Conservation (phyloP, 2,888 invertebrate genomes). For the Colletes collaris region DNA sequence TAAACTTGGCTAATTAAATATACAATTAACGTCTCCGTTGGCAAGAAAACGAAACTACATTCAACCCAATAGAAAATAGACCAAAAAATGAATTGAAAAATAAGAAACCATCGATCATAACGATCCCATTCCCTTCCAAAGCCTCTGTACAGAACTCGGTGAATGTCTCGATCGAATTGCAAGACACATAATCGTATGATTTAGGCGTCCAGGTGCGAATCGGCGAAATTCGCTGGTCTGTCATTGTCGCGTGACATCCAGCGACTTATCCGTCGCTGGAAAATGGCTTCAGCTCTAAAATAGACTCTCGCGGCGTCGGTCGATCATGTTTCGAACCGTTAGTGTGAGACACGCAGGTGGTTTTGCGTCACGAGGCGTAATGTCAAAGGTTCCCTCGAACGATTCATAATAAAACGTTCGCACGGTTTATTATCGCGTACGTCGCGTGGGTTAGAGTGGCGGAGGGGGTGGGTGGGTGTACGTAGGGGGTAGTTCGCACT, state of each 20-base stretch:
- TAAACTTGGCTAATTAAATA: too few species aligned
- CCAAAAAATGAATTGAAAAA: too few species aligned
- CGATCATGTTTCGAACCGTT: constrained; percentile 13
- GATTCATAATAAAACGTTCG: constrained; percentile 48
- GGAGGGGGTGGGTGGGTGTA: too few species aligned
- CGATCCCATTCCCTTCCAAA: too few species aligned
- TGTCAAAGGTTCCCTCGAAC: constrained; percentile 45
- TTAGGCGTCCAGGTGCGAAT: neutral
- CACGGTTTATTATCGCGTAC: constrained; percentile 27
- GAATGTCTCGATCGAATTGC: neutral
- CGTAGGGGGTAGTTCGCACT: constrained; percentile 20
- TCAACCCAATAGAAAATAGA: too few species aligned
- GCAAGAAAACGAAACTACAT: too few species aligned
- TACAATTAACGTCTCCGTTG: too few species aligned
- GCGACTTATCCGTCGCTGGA: neutral
- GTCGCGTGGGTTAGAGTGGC: too few species aligned
- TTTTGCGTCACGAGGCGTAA: constrained; percentile 33
- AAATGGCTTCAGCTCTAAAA: constrained; percentile 7
- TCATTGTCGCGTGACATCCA: neutral
- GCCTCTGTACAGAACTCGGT: too few species aligned
- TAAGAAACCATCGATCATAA: too few species aligned
- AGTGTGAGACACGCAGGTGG: constrained; percentile 25
- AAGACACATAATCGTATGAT: neutral
- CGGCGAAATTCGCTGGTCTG: neutral
- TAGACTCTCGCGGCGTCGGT: constrained; percentile 1